Base-by-base conservation (phyloP, 2,797 vertebrate genomes). In the Enteromius viviparus region DNA sequence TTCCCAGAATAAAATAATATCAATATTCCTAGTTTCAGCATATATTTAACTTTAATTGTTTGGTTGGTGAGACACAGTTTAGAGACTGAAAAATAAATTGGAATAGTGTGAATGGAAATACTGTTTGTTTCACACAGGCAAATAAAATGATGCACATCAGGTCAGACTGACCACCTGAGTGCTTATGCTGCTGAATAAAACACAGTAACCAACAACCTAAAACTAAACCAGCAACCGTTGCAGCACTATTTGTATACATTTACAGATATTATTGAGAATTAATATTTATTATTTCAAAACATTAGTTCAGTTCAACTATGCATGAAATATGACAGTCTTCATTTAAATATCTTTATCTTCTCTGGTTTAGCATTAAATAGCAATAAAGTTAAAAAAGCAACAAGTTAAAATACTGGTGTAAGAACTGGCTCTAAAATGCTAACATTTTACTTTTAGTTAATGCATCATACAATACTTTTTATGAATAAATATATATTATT, bases 1-100 rank as follows among this genome's bases (percentile, higher is more conserved):
- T 90, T 93, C 91, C 86, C 91, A 93, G 88, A 89, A 89, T 87
- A 42, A 51, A 76, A 34, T 29, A 53, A 51, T 34, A 12, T 14
- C 45, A 66, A 65, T 65, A 75, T 69, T 55, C 4, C 3, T 6
- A 3, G 55, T 32, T 34, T 53, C 19, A 49, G 21, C 55, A 23
- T 7, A 19, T 15, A 47, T 34, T 72, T 49, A 34, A 71, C 26
- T 45, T 29, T 49, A 53, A 49, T 47, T 40, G 7, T 15, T 26
- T 62, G 14, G 49, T 34, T 45, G 23, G 11, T 10, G 3, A 42
- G 34, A 26, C 14, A 1, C 17, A 32, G 32, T 80, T 58, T 32
- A 21, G 19, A 10, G 47, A 37, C 29, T 34, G 5, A n/a, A 37
- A 23, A 66, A 55, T 6, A 37, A 7, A 55, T 4, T n/a, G 19